Evolutionary conservation across 2,888 invertebrate species (phyloP), one percentile per base, ranked within the genome.

Genomic region (Drosophila colorata): DNA sequence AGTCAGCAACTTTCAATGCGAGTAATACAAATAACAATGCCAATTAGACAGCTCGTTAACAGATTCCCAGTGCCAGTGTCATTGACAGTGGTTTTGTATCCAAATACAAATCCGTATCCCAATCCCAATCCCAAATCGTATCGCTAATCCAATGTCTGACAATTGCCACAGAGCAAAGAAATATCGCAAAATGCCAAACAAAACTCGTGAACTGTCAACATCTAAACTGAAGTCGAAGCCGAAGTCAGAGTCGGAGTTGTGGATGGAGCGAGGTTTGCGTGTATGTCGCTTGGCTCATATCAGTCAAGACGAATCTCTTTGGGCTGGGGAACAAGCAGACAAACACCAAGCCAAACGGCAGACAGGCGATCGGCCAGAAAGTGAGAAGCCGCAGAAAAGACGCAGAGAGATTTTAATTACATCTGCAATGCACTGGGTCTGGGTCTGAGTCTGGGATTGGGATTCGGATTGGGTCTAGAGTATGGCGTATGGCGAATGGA

Each of bases 351-450:
- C 28, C 57, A 41, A 47, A 65, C 49, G 44, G 43, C 23, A 43
- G 41, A 49, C 52, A 46, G 57, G 44, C 57, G 46, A 48, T 23
- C 31, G 56, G 33, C 25, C 52, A 55, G 73, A 46, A 86, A 83
- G 79, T 83, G 80, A 84, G 87, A 88, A 87, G 89, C 75, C 69
- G 65, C 55, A 47, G 53, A 35, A 65, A 37, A 57, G 61, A 43
- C 55, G 41, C 35, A 52, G 58, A 66, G 59, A 87, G 90, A 89
- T 87, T 90, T 90, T 90, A 91, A 90, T 90, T 90, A 90, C 89
- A 90, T 78, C 80, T 80, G 81, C 80, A 80, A 53, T 73, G 73
- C 73, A 35, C 33, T 55, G 44, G 40, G 44, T 55, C 16, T 51
- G 38, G n/a, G 38, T 35, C 3, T 70, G 47, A 16, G 8, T 25